Percentiles rank a stretch among this genome's conserved stretches.
phyloP scores from a whole-genome alignment of 2,113 vertebrate species.

The Pyxicephalus adspersus region DNA sequence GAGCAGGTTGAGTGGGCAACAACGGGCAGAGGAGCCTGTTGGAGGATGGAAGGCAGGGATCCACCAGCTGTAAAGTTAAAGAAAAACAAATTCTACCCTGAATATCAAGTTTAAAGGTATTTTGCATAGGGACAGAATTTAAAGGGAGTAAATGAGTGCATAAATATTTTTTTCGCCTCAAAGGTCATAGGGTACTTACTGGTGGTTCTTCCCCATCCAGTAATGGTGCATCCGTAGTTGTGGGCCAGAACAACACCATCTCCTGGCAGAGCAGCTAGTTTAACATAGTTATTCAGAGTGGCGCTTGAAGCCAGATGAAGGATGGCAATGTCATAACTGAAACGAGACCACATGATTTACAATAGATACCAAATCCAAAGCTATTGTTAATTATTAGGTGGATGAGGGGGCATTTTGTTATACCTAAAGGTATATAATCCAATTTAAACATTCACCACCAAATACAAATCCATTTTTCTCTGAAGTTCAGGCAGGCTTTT shows the following conservation, averaged over 20 bases:
- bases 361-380: neutral
- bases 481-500: too few relatives aligned
- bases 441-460: too few relatives aligned
- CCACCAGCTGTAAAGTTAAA: conserved; percentile 74
- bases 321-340: conserved; percentile 87
- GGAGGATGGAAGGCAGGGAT: conserved; percentile 76
- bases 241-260: conserved; percentile 76
- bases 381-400: too few relatives aligned
- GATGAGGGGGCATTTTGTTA: too few relatives aligned
- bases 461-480: too few relatives aligned
- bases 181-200: too few relatives aligned
- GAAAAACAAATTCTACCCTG: neutral
- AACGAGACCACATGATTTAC: neutral
- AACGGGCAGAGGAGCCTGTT: conserved; percentile 81
- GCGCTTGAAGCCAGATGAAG: conserved; percentile 75
- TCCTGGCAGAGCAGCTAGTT: conserved; percentile 77
- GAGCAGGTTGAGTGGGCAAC: conserved; percentile 79
- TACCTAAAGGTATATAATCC: too few relatives aligned
- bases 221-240: conserved; percentile 83
- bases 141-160: too few relatives aligned
- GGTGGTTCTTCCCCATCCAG: conserved; percentile 84
- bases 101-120: too few relatives aligned
- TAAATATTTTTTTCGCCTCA: too few relatives aligned
- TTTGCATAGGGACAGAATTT: too few relatives aligned
- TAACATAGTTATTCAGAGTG: conserved; percentile 76